Evolutionary conservation across 2,797 vertebrate species (phyloP).

Genomic region (Ammospiza maritima): DNA sequence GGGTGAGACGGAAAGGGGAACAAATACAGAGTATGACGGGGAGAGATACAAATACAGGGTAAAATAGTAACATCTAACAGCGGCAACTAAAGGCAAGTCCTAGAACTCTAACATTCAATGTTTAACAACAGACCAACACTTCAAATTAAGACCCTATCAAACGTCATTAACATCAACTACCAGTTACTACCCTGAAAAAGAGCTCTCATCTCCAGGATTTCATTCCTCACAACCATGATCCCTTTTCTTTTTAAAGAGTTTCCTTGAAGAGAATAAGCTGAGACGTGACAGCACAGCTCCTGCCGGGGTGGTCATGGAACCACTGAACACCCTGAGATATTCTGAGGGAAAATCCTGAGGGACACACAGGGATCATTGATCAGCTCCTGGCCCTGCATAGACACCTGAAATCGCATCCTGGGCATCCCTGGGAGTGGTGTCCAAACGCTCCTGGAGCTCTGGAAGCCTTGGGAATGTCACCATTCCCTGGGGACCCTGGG

Average conservation of each 20-base stretch:
- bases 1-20: too few relatives aligned
- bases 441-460: not conserved
- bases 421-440: not conserved
- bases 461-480: accelerated
- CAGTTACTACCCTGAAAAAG: too few relatives aligned
- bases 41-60: too few relatives aligned
- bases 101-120: too few relatives aligned
- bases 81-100: too few relatives aligned
- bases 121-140: too few relatives aligned
- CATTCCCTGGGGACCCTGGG: not conserved
- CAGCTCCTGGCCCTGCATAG: not conserved
- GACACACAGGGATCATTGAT: not conserved
- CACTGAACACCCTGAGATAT: not conserved
- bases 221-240: too few relatives aligned
- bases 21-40: too few relatives aligned
- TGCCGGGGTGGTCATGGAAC: not conserved
- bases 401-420: not conserved
- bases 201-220: too few relatives aligned
- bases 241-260: not conserved
- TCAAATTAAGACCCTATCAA: too few relatives aligned
- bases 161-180: too few relatives aligned
- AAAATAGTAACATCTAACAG: too few relatives aligned
- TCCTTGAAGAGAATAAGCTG: not conserved
- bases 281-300: not conserved
- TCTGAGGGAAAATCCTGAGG: not conserved